Percentiles rank a stretch among this genome's conserved stretches.
Conservation (phyloP, 2,113 vertebrate species). For the Nothocercus julius region DNA sequence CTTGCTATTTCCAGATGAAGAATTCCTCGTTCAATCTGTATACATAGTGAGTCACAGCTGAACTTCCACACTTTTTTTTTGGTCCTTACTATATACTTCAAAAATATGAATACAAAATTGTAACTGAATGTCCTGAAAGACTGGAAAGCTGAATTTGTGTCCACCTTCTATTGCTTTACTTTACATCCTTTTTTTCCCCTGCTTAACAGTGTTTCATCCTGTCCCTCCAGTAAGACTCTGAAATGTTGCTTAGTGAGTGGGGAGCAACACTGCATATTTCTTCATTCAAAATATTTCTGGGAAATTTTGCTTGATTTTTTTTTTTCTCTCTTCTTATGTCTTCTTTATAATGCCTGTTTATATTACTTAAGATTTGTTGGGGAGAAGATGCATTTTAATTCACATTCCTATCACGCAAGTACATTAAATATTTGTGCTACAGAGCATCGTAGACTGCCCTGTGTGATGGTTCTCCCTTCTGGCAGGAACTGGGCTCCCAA, state of each 20-base stretch:
- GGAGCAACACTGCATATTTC: fast-evolving
- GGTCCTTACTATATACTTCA: background rate
- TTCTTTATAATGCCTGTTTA: background rate
- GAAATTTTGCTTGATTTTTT: background rate
- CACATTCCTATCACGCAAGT: background rate
- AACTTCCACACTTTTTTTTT: background rate
- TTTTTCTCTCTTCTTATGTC: background rate
- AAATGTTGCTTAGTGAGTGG: background rate
- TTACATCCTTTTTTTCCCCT: background rate
- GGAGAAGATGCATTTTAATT: background rate
- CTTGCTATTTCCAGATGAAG: background rate
- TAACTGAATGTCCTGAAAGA: background rate
- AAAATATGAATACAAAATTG: background rate
- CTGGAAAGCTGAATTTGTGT: background rate
- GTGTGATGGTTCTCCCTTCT: background rate
- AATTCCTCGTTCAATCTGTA: background rate
- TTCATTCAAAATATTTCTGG: background rate
- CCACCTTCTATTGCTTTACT: background rate
- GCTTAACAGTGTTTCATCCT: background rate
- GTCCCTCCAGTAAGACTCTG: background rate
- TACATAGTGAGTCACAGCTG: background rate
- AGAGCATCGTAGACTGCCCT: background rate
- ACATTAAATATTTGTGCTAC: background rate
- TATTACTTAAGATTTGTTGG: background rate
- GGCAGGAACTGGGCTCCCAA: background rate